phyloP scores from a whole-genome alignment of 2,888 invertebrate species.

The Chymomyza caudatula region DNA sequence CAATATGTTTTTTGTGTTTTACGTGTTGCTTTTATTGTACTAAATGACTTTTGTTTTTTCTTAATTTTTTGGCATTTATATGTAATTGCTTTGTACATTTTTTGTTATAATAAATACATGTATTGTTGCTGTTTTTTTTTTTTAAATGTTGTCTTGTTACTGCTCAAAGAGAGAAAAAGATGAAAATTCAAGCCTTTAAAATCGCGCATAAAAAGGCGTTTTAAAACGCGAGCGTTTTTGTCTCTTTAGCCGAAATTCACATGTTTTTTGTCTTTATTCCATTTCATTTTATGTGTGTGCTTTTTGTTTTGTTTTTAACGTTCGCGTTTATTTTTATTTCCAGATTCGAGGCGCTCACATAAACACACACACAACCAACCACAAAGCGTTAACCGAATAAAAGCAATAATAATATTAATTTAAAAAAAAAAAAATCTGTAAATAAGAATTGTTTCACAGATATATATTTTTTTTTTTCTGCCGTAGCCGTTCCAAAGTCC shows the following conservation, averaged over 20 bases:
- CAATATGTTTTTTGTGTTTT: not conserved
- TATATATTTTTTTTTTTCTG: not conserved
- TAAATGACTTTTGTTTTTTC: conserved; percentile 11
- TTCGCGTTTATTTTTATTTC: conserved; percentile 36
- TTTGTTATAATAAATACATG: conserved; percentile 15
- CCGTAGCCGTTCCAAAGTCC: not conserved
- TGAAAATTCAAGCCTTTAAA: not conserved
- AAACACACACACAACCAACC: not conserved
- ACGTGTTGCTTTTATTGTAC: conserved; percentile 13
- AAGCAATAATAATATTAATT: not conserved
- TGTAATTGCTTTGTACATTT: conserved; percentile 25
- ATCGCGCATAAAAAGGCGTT: conserved; percentile 11
- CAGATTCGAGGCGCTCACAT: not conserved
- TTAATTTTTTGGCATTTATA: conserved; percentile 12
- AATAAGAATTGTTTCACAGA: not conserved
- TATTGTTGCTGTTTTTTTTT: conserved; percentile 13
- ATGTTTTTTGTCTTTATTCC: conserved; percentile 9
- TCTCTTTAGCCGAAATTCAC: conserved; percentile 9
- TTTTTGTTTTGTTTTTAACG: conserved; percentile 46
- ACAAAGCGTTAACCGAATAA: not conserved
- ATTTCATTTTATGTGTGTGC: conserved; percentile 21
- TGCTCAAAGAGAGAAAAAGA: conserved; percentile 19
- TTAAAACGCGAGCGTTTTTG: conserved; percentile 7
- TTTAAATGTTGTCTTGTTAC: conserved; percentile 30
- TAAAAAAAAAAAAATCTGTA: not conserved